Conservation (phyloP, 2,113 vertebrate species). For the Narcine bancroftii region DNA sequence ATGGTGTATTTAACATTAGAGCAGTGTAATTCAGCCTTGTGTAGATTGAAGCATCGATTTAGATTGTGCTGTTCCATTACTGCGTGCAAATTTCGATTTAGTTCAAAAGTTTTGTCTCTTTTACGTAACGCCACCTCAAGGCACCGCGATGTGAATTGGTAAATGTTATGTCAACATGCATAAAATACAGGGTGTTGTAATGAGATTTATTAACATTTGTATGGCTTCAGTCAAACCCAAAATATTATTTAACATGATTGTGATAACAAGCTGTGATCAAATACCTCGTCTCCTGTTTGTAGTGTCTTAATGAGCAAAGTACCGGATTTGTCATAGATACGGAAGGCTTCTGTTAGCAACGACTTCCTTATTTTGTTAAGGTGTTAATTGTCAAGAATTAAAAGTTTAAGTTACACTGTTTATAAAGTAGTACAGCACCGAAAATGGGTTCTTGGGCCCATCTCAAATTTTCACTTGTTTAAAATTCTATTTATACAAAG, state of each 20-base stretch:
- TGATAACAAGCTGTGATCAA: neutral
- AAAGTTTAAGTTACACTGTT: neutral
- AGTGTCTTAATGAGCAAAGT: neutral
- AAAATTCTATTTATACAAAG: no score
- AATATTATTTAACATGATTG: neutral
- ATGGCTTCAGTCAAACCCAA: neutral
- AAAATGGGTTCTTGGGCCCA: neutral
- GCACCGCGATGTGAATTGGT: neutral
- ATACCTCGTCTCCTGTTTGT: neutral
- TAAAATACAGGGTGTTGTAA: neutral
- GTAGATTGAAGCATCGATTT: neutral
- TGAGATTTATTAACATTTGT: neutral
- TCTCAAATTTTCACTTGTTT: no score
- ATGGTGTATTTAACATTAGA: neutral
- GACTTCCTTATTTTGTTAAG: neutral
- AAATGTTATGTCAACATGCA: neutral
- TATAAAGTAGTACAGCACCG: neutral
- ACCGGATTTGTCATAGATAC: neutral
- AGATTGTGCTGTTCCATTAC: neutral
- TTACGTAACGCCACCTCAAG: neutral
- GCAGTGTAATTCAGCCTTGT: neutral
- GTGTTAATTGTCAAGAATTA: neutral
- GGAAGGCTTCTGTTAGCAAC: neutral
- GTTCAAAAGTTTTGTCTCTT: neutral
- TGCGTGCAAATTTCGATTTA: neutral